Conservation (phyloP, 2,113 vertebrate genomes). For the Gopherus flavomarginatus region DNA sequence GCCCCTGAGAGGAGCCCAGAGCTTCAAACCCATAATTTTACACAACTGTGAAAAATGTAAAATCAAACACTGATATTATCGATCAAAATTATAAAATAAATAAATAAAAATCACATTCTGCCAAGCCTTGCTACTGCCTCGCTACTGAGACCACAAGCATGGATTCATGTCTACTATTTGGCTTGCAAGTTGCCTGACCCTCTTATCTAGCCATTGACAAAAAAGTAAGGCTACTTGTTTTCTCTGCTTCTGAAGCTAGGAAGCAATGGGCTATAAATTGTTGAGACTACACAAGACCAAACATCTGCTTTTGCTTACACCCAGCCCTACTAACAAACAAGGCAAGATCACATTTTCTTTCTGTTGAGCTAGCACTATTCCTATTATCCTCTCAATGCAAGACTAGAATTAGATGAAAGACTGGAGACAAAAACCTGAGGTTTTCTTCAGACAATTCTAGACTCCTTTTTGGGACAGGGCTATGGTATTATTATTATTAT, state of each 20-base stretch:
- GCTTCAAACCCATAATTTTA: not conserved
- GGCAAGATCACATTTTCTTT: not conserved
- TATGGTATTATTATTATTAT: fast-evolving
- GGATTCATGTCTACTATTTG: not conserved
- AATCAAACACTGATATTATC: no score
- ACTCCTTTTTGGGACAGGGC: not conserved
- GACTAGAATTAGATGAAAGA: not conserved
- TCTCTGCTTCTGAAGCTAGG: not conserved
- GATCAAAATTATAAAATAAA: not conserved
- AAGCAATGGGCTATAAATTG: not conserved
- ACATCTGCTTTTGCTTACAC: fast-evolving
- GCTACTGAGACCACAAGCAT: not conserved
- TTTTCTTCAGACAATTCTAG: not conserved
- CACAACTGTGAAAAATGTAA: no score
- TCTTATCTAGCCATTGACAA: not conserved
- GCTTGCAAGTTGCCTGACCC: not conserved
- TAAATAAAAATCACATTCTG: not conserved
- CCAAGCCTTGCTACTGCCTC: not conserved
- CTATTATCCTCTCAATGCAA: not conserved
- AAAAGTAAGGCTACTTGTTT: not conserved
- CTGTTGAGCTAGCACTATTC: not conserved
- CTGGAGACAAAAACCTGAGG: fast-evolving
- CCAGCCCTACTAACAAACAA: fast-evolving
- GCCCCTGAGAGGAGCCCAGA: no score
- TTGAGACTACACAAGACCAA: not conserved